These are phyloP conservation scores for Bryconaethiops microstoma DNA, from an alignment of 2,797 vertebrate species.

Conservation along the genomic window DNA sequence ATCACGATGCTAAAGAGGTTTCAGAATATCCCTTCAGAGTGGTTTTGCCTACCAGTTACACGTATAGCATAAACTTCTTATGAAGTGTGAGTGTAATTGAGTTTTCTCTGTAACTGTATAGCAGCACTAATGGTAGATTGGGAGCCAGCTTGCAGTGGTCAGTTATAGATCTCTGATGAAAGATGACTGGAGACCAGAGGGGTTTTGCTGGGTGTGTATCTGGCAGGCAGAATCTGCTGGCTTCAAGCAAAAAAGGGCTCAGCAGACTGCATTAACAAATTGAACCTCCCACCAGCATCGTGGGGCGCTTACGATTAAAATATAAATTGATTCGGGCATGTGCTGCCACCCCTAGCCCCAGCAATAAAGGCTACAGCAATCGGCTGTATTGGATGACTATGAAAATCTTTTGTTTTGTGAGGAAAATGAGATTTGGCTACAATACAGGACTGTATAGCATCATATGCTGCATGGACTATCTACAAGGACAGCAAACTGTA, in stretches of 20 bases:
- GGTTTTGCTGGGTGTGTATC: constrained; percentile 50
- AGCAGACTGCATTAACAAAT: constrained; percentile 56
- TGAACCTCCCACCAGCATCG: constrained; percentile 40
- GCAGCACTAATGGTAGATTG: constrained; percentile 15
- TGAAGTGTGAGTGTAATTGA: not conserved
- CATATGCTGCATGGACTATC: not conserved
- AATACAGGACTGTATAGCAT: not conserved
- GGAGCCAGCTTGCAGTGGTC: constrained; percentile 25
- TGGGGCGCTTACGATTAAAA: constrained; percentile 37
- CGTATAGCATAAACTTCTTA: not conserved
- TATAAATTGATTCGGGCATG: constrained; percentile 39
- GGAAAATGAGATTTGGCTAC: not conserved
- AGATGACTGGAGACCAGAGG: constrained; percentile 51
- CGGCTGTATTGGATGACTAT: not conserved
- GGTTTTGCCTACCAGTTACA: not conserved
- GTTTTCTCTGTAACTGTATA: constrained; percentile 8
- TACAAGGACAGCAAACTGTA: no score
- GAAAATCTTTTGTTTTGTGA: not conserved
- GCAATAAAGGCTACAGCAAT: not conserved
- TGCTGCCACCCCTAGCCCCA: not conserved
- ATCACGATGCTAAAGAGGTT: not conserved
- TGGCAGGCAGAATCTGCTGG: constrained; percentile 47
- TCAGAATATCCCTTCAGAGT: no score
- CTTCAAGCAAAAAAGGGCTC: constrained; percentile 32
- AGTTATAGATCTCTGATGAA: constrained; percentile 45